These are phyloP conservation scores for Malthinus seriepunctatus DNA, from an alignment of 2,888 invertebrate species.

Conservation along the genomic window DNA sequence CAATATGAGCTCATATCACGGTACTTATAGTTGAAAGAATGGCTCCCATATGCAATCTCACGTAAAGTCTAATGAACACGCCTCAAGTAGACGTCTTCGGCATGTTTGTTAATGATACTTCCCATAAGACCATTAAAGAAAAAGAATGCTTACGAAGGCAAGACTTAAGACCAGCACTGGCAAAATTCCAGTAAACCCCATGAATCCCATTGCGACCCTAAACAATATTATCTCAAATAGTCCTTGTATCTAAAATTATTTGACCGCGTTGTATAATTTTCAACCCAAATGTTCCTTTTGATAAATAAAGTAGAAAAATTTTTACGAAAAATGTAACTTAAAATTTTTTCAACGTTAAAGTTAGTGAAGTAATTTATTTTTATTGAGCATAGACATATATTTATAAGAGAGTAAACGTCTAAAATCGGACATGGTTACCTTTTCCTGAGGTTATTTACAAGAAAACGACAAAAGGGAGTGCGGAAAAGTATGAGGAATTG, in stretches of 20 bases:
- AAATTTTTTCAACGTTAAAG: too few relatives aligned
- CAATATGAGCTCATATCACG: slow-evolving; percentile 2
- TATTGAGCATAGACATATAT: slow-evolving; percentile 10
- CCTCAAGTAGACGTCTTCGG: slow-evolving; percentile 5
- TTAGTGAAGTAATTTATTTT: slow-evolving; percentile 9
- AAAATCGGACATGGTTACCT: slow-evolving; percentile 15
- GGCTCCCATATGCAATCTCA: slow-evolving; percentile 4
- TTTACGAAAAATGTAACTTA: too few relatives aligned
- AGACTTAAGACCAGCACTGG: not conserved
- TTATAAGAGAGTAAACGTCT: slow-evolving; percentile 7
- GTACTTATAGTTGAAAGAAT: slow-evolving; percentile 5
- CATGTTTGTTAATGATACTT: slow-evolving; percentile 5
- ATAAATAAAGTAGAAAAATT: too few relatives aligned
- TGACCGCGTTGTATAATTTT: too few relatives aligned
- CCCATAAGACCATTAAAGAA: slow-evolving; percentile 4
- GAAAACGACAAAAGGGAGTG: slow-evolving; percentile 11
- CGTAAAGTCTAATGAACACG: slow-evolving; percentile 4
- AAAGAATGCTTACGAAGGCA: slow-evolving; percentile 2
- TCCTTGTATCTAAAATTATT: too few relatives aligned
- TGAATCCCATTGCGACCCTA: slow-evolving; percentile 3
- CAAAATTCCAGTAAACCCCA: slow-evolving; percentile 5
- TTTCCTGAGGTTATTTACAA: slow-evolving; percentile 18
- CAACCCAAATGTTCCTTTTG: too few relatives aligned
- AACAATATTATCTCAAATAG: too few relatives aligned
- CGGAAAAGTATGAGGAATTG: slow-evolving; percentile 25